Conservation (phyloP, 2,113 vertebrate species). For the Pelecanoides urinatrix region DNA sequence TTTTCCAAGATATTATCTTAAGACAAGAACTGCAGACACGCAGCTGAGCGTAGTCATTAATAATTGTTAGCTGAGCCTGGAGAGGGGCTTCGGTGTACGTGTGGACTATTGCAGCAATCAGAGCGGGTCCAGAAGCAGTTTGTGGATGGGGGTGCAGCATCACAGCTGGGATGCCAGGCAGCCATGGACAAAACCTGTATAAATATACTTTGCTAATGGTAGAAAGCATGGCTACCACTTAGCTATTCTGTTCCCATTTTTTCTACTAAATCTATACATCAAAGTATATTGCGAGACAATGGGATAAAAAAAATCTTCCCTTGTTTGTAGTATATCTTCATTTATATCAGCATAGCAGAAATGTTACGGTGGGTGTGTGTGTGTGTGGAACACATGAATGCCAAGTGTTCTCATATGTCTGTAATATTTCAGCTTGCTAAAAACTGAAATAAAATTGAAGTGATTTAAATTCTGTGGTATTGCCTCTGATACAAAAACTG, state of each 20-base stretch:
- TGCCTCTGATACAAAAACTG: neutral
- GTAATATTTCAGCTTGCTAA: neutral
- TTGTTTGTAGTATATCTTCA: neutral
- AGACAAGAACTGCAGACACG: neutral
- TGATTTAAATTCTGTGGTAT: neutral
- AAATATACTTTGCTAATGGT: neutral
- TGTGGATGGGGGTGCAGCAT: neutral
- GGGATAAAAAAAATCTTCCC: neutral
- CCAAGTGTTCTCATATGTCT: neutral
- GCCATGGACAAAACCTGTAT: neutral
- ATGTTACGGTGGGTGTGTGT: neutral
- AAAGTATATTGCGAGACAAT: neutral
- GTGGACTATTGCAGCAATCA: rapidly evolving
- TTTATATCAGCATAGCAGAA: neutral
- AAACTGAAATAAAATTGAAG: neutral
- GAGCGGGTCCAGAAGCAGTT: neutral
- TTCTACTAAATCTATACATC: neutral
- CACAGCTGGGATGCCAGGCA: neutral
- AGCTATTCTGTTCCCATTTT: neutral
- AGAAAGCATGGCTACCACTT: neutral
- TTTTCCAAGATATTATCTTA: neutral
- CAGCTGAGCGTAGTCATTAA: neutral
- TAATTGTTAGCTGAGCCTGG: neutral
- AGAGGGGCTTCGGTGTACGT: neutral
- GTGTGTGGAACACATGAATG: neutral